Conservation (phyloP, 2,113 vertebrate genomes). For the Callocephalon fimbriatum region DNA sequence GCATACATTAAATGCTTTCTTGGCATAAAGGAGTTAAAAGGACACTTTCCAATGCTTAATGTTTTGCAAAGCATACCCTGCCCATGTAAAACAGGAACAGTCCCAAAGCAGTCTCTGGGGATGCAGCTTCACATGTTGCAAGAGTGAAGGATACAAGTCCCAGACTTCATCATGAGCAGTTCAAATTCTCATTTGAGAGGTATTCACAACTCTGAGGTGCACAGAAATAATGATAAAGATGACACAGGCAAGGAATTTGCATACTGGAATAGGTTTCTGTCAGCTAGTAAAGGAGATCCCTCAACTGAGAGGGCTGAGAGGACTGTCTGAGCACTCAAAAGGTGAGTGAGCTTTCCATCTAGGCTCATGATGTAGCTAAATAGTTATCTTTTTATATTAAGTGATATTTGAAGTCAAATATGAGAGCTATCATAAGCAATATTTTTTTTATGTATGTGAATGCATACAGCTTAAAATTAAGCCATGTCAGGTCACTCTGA, state of each 20-base stretch:
- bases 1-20: neutral
- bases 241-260: neutral
- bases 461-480: neutral
- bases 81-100: neutral
- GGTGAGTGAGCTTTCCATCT: neutral
- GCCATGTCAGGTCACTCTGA: neutral
- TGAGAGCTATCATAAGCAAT: neutral
- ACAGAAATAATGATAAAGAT: neutral
- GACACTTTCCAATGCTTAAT: neutral
- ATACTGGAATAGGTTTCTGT: neutral
- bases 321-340: neutral
- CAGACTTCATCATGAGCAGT: neutral
- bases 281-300: neutral
- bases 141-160: neutral
- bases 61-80: neutral
- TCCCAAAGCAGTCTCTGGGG: neutral
- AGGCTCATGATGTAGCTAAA: neutral
- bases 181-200: neutral
- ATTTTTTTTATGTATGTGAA: neutral
- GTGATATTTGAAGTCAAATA: neutral
- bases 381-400: neutral
- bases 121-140: neutral
- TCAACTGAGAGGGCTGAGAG: neutral
- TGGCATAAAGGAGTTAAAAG: neutral
- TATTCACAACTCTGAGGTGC: neutral